A percentile compares a stretch with the other conserved stretches of the same genome.
phyloP scores from a whole-genome alignment of 2,113 vertebrate species.

The Lathamus discolor region DNA sequence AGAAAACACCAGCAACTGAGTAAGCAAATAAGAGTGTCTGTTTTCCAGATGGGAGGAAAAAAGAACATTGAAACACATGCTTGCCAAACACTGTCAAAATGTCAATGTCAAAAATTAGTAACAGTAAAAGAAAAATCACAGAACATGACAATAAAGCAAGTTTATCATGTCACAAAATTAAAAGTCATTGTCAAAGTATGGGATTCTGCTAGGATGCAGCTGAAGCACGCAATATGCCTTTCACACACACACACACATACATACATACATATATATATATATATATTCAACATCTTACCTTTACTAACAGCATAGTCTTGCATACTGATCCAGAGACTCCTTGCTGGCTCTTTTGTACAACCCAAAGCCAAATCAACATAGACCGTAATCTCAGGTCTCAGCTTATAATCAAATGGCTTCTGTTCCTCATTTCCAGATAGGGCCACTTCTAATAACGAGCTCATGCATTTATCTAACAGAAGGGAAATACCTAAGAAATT shows the following conservation, averaged over 20 bases:
- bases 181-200: accelerated
- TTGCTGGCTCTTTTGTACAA: constrained; percentile 92
- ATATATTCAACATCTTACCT: constrained; percentile 75
- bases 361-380: constrained; percentile 91
- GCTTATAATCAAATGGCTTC: constrained; percentile 91
- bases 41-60: not conserved
- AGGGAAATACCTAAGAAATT: not conserved
- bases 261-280: too few species aligned
- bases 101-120: not conserved
- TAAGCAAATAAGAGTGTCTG: not conserved
- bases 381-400: constrained; percentile 85
- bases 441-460: constrained; percentile 90
- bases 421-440: constrained; percentile 96
- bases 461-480: constrained; percentile 87
- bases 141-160: not conserved
- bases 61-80: not conserved
- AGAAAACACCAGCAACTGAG: not conserved
- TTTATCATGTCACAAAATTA: not conserved
- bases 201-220: not conserved
- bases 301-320: constrained; percentile 96
- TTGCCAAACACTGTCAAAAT: not conserved
- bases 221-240: not conserved
- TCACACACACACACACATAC: not conserved
- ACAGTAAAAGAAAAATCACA: not conserved
- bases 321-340: constrained; percentile 96